Base-by-base conservation (phyloP, 1,140 invertebrate genomes). In the Apocrypta bakeri region DNA sequence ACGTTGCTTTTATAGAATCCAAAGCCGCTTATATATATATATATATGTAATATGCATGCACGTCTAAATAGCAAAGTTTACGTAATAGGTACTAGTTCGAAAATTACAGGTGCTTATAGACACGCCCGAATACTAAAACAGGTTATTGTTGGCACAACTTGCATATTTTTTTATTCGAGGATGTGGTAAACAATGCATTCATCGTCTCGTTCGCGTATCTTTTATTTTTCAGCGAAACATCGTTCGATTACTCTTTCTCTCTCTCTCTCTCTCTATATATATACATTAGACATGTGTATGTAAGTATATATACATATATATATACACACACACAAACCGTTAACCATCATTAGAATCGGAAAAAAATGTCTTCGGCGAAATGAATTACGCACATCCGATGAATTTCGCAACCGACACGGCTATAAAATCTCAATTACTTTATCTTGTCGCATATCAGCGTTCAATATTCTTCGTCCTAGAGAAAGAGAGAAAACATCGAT, bases 61-160 rank as follows among this genome's bases (percentile, higher is more conserved):
- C 4, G 68, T 71, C 3, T n/a, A 21, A 3, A 7, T 31, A 14
- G 29, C 1, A 17, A 31, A 40, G 33, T 77, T 77, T 82, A 77
- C 74, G 81, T 77, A 82, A 82, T 24, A 33, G 24, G 48, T 27
- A 11, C 25, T 71, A n/a, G 31, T 17, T 72, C 66, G 74, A 77
- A 82, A 82, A 82, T 82, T 82, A 72, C 48, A 82, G 74, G 24
- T 40, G 64, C 29, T 72, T 40, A 27, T 37, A 11, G 74, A 77
- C 74, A 82, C 74, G 81, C 81, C 81, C 74, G 75, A 71, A 42
- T 63, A 71, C 33, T 71, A 72, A 82, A 82, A 77, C 81, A 77
- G 64, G 66, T 82, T 82, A 48, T 79, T 79, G 76, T 79, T 79
- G 64, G 56, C 24, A 82, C 81, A 77, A 77, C 74, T 82, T 82